Evolutionary conservation across 1,140 invertebrate species (phyloP).

Genomic region (Homalodisca vitripennis): DNA sequence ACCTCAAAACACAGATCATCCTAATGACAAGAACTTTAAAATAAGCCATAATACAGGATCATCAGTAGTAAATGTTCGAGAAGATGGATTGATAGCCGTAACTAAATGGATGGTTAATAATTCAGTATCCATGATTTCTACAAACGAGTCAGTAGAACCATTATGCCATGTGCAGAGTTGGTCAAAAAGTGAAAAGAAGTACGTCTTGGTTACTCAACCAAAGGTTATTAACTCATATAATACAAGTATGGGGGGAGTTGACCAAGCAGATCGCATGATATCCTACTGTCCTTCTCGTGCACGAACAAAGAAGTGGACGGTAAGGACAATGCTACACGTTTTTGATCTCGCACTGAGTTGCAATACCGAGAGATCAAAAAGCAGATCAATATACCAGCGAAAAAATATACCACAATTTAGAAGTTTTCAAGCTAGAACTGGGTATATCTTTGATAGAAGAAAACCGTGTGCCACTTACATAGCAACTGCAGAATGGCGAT

Average conservation of each 20-base stretch:
- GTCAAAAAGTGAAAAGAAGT: slow-evolving; percentile 43
- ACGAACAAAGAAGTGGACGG: slow-evolving; percentile 37
- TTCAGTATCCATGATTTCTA: slow-evolving; percentile 27
- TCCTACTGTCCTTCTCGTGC: slow-evolving; percentile 35
- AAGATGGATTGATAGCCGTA: slow-evolving; percentile 18
- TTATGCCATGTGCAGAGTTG: slow-evolving; percentile 39
- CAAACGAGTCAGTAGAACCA: slow-evolving; percentile 29
- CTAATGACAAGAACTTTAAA: slow-evolving; percentile 11
- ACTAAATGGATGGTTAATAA: slow-evolving; percentile 35
- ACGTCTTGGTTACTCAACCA: slow-evolving; percentile 40
- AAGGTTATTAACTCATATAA: slow-evolving; percentile 44
- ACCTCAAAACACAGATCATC: neutral
- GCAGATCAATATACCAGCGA: neutral
- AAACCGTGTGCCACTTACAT: neutral
- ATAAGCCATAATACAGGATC: slow-evolving; percentile 4
- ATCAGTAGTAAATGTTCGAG: neutral
- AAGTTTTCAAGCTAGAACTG: slow-evolving; percentile 12
- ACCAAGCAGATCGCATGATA: slow-evolving; percentile 35
- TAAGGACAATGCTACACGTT: slow-evolving; percentile 34
- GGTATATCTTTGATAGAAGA: neutral
- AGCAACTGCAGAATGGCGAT: neutral
- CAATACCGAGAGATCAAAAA: slow-evolving; percentile 27
- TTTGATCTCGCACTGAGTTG: slow-evolving; percentile 33
- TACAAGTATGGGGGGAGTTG: slow-evolving; percentile 43
- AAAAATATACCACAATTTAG: slow-evolving; percentile 29